phyloP scores from a whole-genome alignment of 2,888 invertebrate species.

The Oeneis ivallda region DNA sequence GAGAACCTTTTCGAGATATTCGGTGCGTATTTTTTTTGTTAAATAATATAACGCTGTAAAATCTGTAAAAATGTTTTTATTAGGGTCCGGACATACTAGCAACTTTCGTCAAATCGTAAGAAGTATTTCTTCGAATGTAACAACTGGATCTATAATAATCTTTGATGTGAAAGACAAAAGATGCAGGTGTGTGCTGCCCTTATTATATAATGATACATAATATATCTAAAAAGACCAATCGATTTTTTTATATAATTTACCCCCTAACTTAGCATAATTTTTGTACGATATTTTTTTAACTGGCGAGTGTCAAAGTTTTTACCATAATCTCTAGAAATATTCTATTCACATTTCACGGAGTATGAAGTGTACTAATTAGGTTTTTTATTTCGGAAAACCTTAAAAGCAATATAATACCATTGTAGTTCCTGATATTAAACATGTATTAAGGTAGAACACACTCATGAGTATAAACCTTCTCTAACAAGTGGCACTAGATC shows the following conservation, averaged over 20 bases:
- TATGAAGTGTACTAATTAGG: too few relatives aligned
- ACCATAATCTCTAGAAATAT: not conserved
- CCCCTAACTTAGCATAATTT: slow-evolving; percentile 18
- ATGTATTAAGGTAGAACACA: slow-evolving; percentile 3
- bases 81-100: not conserved
- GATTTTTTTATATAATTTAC: slow-evolving; percentile 21
- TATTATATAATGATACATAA: not conserved
- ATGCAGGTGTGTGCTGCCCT: not conserved
- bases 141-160: not conserved
- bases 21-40: not conserved
- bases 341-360: not conserved
- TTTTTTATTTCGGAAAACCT: not conserved
- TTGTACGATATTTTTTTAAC: slow-evolving; percentile 19
- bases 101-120: not conserved
- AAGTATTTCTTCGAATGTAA: not conserved
- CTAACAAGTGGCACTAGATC: not conserved
- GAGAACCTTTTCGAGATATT: not conserved
- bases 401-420: slow-evolving; percentile 14
- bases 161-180: not conserved
- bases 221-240: not conserved
- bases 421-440: slow-evolving; percentile 18
- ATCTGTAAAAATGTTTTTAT: not conserved
- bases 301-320: slow-evolving; percentile 13
- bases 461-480: not conserved
- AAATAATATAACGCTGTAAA: not conserved